Conservation (phyloP, 1,140 invertebrate genomes). For the Drosophila funebris region DNA sequence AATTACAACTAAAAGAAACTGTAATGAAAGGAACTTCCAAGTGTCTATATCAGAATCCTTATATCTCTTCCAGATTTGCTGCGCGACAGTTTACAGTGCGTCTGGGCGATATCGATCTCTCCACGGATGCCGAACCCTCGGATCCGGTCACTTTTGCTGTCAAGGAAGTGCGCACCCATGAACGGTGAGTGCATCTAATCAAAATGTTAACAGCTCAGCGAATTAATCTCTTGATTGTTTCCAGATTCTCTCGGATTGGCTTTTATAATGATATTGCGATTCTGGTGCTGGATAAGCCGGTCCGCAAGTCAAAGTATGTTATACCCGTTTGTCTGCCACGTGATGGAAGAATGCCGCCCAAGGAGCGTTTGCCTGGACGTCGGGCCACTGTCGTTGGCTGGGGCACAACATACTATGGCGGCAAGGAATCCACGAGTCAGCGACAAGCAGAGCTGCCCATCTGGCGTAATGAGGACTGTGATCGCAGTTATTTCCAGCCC, state of each 20-base stretch:
- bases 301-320: conserved; percentile 92
- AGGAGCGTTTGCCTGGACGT: conserved; percentile 77
- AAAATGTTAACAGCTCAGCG: fast-evolving
- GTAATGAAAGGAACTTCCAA: no score
- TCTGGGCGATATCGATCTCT: conserved; percentile 94
- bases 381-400: conserved; percentile 95
- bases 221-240: neutral
- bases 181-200: conserved; percentile 75
- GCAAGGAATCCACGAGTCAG: conserved; percentile 92
- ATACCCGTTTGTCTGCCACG: conserved; percentile 94
- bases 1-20: no score
- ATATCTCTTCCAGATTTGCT: conserved; percentile 87
- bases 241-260: conserved; percentile 90
- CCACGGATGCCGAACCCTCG: conserved; percentile 91
- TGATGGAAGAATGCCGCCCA: conserved; percentile 67
- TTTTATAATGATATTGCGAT: conserved; percentile 96
- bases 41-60: neutral
- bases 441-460: conserved; percentile 93
- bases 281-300: conserved; percentile 86
- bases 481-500: conserved; percentile 95
- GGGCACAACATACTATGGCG: conserved; percentile 94
- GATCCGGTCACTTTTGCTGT: conserved; percentile 91
- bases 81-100: conserved; percentile 94
- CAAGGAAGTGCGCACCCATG: conserved; percentile 90
- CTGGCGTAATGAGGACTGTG: conserved; percentile 96